phyloP scores from a whole-genome alignment of 1,140 invertebrate species.

The Eupristina koningsbergeri region DNA sequence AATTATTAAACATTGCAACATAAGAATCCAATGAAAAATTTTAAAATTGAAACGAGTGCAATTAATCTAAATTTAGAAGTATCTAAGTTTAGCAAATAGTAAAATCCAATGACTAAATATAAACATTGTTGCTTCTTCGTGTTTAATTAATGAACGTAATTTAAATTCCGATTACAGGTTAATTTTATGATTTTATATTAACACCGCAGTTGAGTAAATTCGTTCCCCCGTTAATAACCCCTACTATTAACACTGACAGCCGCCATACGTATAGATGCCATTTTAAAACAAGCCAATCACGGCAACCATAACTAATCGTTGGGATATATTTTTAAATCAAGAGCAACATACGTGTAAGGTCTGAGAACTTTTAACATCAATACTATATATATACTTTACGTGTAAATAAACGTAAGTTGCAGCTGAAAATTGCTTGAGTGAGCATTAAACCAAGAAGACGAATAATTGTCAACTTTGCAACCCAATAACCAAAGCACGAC shows the following conservation, averaged over 20 bases:
- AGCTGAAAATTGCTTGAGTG: neutral
- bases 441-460: neutral
- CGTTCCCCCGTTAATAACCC: neutral
- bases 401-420: neutral
- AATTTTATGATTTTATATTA: constrained; percentile 1
- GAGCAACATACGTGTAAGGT: neutral
- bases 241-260: neutral
- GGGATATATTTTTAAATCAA: neutral
- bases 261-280: neutral
- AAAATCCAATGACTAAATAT: no score
- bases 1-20: no score
- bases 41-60: no score
- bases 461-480: neutral
- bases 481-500: neutral
- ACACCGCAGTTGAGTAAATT: neutral
- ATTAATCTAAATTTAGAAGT: no score
- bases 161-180: neutral
- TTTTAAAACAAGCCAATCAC: neutral
- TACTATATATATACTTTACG: neutral
- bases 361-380: neutral
- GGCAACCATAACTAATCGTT: neutral
- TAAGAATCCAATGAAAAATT: no score
- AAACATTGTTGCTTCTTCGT: neutral
- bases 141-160: neutral
- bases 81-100: no score